These are phyloP conservation scores for Sitophilus oryzae DNA, from an alignment of 1,140 invertebrate genomes.

Conservation along the genomic window DNA sequence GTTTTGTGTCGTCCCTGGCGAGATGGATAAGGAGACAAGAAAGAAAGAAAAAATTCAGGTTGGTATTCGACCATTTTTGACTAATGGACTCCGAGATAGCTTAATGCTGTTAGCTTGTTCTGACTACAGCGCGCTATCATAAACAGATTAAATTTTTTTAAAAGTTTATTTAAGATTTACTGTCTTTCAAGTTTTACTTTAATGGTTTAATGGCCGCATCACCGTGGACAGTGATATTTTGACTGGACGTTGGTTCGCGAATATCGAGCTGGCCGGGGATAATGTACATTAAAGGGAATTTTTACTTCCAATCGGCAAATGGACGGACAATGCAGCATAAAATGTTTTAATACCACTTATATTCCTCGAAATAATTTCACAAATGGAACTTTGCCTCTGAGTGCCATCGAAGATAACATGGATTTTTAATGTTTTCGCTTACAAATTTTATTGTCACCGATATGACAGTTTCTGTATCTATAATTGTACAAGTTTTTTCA, in stretches of 20 bases:
- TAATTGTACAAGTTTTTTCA: no score
- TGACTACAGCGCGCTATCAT: slow-evolving; percentile 26
- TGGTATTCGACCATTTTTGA: slow-evolving; percentile 27
- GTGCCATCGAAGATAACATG: slow-evolving; percentile 16
- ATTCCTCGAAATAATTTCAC: slow-evolving; percentile 21
- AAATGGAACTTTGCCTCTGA: slow-evolving; percentile 19
- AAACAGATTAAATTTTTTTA: slow-evolving; percentile 26
- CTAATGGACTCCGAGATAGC: slow-evolving; percentile 28
- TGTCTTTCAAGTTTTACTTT: slow-evolving; percentile 27
- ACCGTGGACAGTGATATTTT: slow-evolving; percentile 14
- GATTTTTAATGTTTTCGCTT: no score
- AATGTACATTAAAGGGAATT: slow-evolving; percentile 24
- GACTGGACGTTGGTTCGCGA: slow-evolving; percentile 19
- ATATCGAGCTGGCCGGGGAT: slow-evolving; percentile 21
- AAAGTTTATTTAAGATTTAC: slow-evolving; percentile 24
- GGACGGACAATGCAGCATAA: slow-evolving; percentile 23
- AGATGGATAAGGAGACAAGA: slow-evolving; percentile 4
- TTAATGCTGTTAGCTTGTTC: slow-evolving; percentile 29
- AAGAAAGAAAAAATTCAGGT: slow-evolving; percentile 24
- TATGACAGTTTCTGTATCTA: no score
- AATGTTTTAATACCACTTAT: slow-evolving; percentile 24
- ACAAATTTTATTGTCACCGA: no score
- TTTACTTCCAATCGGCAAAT: slow-evolving; percentile 26
- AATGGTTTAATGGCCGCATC: slow-evolving; percentile 23
- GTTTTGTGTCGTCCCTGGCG: no score